Base-by-base conservation (phyloP, 2,888 invertebrate species). In the Coenonympha arcania region DNA sequence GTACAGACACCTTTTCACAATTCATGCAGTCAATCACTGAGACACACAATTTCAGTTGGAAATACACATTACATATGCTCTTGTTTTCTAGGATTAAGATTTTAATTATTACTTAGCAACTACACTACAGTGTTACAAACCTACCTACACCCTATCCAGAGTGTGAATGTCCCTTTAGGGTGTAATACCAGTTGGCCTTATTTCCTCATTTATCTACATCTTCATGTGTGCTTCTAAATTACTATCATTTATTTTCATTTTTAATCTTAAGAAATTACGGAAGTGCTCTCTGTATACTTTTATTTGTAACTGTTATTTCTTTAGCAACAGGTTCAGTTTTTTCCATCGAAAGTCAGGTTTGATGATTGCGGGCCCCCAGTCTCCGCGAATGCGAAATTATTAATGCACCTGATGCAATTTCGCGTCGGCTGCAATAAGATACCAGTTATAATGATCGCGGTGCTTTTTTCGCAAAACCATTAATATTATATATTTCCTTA, bases 391-490 rank as follows among this genome's bases (percentile, higher is more conserved):
- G 51, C 53, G 57, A n/a, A n/a, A 24, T 39, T 19, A 60, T 63
- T 61, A n/a, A 60, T 50, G 46, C 60, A 54, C 60, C 68, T 74
- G 76, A 76, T 75, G 76, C 72, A 79, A 79, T 67, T 67, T 63
- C 55, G 54, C 55, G 55, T 50, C 56, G 59, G 53, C 56, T 56
- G 56, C 56, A 64, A 67, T 69, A 70, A 69, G 66, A 61, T 63
- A 66, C 66, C 64, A 50, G 57, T 54, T 50, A 43, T 55, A 45
- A 48, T 22, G 33, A 39, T 8, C 46, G 39, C n/a, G 34, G 49
- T 37, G 41, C 44, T 48, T 16, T 48, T 19, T 30, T 40, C 18
- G 11, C 28, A 19, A 34, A 31, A 26, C 22, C 20, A 13, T 5
- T 6, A 19, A 36, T 36, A n/a, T n/a, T n/a, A n/a, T 28, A 16